Evolutionary conservation across 2,113 vertebrate species (phyloP), one percentile per base, ranked within the genome.

Genomic region (Hiodon tergisus): DNA sequence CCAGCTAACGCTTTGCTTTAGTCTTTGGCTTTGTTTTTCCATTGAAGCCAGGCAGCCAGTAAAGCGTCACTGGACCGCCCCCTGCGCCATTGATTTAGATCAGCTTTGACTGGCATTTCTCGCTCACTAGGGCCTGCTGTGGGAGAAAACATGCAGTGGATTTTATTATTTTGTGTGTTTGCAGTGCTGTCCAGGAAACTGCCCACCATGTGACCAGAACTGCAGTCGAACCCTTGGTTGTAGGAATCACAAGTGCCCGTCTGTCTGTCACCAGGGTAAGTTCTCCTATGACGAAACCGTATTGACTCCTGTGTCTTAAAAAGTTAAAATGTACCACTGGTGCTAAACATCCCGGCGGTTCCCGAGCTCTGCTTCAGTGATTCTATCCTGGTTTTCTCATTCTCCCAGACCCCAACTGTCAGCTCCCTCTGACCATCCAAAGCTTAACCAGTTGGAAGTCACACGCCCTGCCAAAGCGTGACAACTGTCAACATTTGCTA

Each of bases 211-310:
- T 87, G 97, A 99, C 84, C 95, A 94, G 89, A 89, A 85, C 81
- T 99, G 96, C 6, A 92, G 91, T 31, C 89, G 96, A 46, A 93
- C 91, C 13, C 84, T 99, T 10, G 94, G 94, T 61, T 99, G 97
- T 85, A 91, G 96, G 68, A 99, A 98, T 89, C 97, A 99, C 86
- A 97, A 96, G 86, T 99, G 96, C 84, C 95, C 96, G 17, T 98
- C 96, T 0, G 89, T 92, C 74, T 99, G 97, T 82, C 97, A 98
- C 83, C 95, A 92, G 94, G 96, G 96, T 98, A 93, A 88, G 53
- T 11, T 59, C 13, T 7, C 2, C 66, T 10, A 2, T 71, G 8
- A 73, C 69, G 31, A 31, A 31, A 65, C 58, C 11, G 68, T 48
- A 47, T 54, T 17, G 52, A 14, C 61, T 17, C 65, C 4, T 55